phyloP scores from a whole-genome alignment of 2,797 vertebrate species.

The Fratercula arctica region DNA sequence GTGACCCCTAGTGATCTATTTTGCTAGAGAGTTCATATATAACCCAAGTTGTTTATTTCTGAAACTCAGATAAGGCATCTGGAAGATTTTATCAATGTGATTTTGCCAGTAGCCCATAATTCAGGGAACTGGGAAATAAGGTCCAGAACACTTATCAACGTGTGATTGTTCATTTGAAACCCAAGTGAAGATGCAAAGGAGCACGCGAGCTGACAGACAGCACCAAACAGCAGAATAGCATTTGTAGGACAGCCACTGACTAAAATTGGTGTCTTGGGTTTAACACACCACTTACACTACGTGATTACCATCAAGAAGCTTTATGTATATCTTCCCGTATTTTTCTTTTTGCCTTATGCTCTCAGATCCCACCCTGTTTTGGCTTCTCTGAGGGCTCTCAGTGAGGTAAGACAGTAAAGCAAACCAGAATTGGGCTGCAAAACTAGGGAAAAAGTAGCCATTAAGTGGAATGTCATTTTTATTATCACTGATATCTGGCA shows the following conservation, averaged over 20 bases:
- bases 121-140: neutral
- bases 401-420: neutral
- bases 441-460: neutral
- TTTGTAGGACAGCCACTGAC: neutral
- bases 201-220: neutral
- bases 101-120: neutral
- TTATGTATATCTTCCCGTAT: accelerated
- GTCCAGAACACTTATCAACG: neutral
- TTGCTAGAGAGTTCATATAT: neutral
- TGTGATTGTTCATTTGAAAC: neutral
- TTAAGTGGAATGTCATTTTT: neutral
- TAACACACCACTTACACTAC: accelerated
- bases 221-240: neutral
- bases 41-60: neutral
- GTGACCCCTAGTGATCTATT: constrained; percentile 18
- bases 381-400: neutral
- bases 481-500: neutral
- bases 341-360: neutral
- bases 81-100: constrained; percentile 10
- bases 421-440: neutral
- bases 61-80: neutral
- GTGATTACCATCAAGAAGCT: neutral
- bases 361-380: neutral
- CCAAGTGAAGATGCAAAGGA: neutral
- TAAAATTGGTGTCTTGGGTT: neutral